Base-by-base conservation (phyloP, 2,113 vertebrate genomes). In the Hippocampus guttulatus region DNA sequence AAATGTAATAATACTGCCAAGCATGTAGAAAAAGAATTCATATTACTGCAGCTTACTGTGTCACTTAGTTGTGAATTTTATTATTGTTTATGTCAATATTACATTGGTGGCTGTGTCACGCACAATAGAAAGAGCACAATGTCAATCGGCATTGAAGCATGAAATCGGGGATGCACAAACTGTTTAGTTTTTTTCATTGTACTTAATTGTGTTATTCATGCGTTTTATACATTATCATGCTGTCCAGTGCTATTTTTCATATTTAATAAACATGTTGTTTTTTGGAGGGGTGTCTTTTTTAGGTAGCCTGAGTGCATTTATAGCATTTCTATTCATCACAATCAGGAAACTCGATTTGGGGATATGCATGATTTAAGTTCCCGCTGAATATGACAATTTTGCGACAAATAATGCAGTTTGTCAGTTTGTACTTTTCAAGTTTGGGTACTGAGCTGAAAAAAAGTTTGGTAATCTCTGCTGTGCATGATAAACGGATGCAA, bases 401-500 rank as follows among this genome's bases (percentile, higher is more conserved):
- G 52, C 4, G 52, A n/a, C 18, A 54, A 21, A 10, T 10, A 14
- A 30, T 60, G 15, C 33, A 18, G 27, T 25, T 25, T 27, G 27
- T 18, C 14, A 61, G 27, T 61, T 18, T 61, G 27, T 33, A 61
- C 27, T 33, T 61, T 30, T 61, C 27, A 61, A 33, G 27, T 61
- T 61, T 33, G 27, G 27, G 27, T 9, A 23, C 11, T 33, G 58
- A 33, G 15, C 15, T 60, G 58, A 12, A 61, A 58, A 58, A 60
- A 61, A 61, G 58, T 61, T 61, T 61, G 16, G 27, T 61, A 61
- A 61, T 61, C 58, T 25, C 27, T 8, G 15, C 27, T 33, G 27
- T 30, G 58, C 33, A 33, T 33, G 78, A 72, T 18, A 74, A 33
- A 75, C 16, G 67, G 62, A 80, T 70, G 67, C 76, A 82, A 76